Evolutionary conservation across 2,888 invertebrate species (phyloP).

Genomic region (Drosophila pseudotakahashii): DNA sequence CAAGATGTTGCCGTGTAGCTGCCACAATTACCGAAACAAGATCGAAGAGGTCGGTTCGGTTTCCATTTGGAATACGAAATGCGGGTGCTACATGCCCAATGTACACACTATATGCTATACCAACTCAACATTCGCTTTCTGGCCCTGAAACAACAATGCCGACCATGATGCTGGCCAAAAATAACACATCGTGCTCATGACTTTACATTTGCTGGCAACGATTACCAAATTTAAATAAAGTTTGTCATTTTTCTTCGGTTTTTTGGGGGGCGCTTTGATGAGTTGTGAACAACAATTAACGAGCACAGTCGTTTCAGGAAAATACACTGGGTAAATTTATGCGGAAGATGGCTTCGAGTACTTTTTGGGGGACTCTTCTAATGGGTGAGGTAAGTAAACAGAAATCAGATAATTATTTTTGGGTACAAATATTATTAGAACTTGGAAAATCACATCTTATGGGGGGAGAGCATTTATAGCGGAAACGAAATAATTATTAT

Average conservation of each 20-base stretch:
- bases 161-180: conserved; percentile 43
- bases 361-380: neutral
- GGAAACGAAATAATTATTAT: neutral
- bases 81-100: conserved; percentile 14
- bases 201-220: conserved; percentile 19
- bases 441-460: neutral
- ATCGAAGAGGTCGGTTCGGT: conserved; percentile 15
- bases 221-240: conserved; percentile 38
- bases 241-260: conserved; percentile 9
- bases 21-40: conserved; percentile 58
- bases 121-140: conserved; percentile 26
- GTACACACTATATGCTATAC: neutral
- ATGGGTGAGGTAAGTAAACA: neutral
- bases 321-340: neutral
- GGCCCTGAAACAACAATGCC: conserved; percentile 60
- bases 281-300: conserved; percentile 31
- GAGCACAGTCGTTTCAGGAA: neutral
- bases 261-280: conserved; percentile 8
- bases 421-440: neutral
- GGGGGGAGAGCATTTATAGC: neutral
- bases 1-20: conserved; percentile 35
- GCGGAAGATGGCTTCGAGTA: conserved; percentile 2
- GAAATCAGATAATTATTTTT: neutral
- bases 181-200: conserved; percentile 16
- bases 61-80: conserved; percentile 39